phyloP scores from a whole-genome alignment of 2,888 invertebrate species.

The Abrostola tripartita region DNA sequence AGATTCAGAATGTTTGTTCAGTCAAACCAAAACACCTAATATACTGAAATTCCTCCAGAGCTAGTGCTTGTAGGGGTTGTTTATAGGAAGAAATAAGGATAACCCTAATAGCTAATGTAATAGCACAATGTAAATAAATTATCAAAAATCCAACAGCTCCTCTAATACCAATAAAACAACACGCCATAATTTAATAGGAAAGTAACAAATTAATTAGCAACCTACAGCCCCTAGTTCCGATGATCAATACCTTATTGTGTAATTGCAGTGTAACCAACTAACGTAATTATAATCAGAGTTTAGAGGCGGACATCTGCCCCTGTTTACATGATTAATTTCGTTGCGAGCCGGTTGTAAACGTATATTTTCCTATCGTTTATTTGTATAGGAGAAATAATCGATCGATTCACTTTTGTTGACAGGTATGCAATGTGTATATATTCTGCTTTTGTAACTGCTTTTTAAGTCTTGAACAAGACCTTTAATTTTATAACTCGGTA shows the following conservation, averaged over 20 bases:
- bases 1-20: too few relatives aligned
- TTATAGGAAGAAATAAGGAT: too few relatives aligned
- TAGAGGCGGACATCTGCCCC: conserved; percentile 41
- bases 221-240: conserved; percentile 36
- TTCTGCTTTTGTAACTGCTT: too few relatives aligned
- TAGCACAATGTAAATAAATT: too few relatives aligned
- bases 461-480: too few relatives aligned
- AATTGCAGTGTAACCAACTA: conserved; percentile 39
- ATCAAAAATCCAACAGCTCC: background rate
- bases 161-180: conserved; percentile 21
- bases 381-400: conserved; percentile 1
- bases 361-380: conserved; percentile 32
- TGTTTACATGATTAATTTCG: conserved; percentile 42
- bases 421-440: background rate
- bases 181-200: conserved; percentile 20
- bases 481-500: too few relatives aligned
- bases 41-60: too few relatives aligned
- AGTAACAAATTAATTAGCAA: conserved; percentile 50
- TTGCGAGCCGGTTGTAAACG: conserved; percentile 25
- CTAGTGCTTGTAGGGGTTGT: too few relatives aligned
- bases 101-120: too few relatives aligned
- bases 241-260: conserved; percentile 51
- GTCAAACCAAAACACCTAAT: too few relatives aligned
- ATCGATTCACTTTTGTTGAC: conserved; percentile 23
- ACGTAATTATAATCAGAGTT: conserved; percentile 38